phyloP scores from a whole-genome alignment of 2,797 vertebrate species.

The Adrianichthys oophorus region DNA sequence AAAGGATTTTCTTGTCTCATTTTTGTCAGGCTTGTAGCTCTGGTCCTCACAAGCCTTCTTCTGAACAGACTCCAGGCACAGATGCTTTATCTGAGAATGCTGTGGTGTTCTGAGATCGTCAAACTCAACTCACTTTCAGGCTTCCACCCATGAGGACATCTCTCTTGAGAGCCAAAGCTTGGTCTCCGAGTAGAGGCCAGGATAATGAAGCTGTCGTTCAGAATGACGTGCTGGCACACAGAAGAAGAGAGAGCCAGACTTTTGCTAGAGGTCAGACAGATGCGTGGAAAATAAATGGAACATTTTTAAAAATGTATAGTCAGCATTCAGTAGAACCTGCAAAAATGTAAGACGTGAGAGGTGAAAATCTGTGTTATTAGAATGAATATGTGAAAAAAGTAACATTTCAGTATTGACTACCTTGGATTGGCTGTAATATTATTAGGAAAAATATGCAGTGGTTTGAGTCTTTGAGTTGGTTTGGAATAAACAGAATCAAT shows the following conservation, averaged over 20 bases:
- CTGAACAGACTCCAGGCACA: slow-evolving; percentile 36
- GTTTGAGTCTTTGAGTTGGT: too few species aligned
- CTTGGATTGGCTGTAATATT: too few species aligned
- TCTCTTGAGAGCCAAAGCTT: slow-evolving; percentile 15
- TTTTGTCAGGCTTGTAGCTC: slow-evolving; percentile 32
- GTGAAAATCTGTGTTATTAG: too few species aligned
- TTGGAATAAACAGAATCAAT: too few species aligned
- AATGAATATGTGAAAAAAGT: too few species aligned
- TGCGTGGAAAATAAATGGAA: too few species aligned
- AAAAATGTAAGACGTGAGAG: too few species aligned
- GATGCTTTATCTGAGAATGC: slow-evolving; percentile 27
- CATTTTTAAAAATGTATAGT: too few species aligned
- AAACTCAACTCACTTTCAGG: slow-evolving; percentile 32
- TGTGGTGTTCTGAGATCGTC: slow-evolving; percentile 24
- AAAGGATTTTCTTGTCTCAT: slow-evolving; percentile 49
- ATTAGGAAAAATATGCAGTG: too few species aligned
- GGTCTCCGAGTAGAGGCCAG: background rate
- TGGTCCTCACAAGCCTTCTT: slow-evolving; percentile 40
- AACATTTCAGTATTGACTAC: too few species aligned
- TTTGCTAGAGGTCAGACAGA: slow-evolving; percentile 10
- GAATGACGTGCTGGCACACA: slow-evolving; percentile 25
- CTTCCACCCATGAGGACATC: slow-evolving; percentile 29
- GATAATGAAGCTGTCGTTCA: slow-evolving; percentile 19
- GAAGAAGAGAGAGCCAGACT: background rate
- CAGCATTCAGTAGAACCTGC: too few species aligned